phyloP scores from a whole-genome alignment of 2,797 vertebrate species.

The Sebastes melanostomus region DNA sequence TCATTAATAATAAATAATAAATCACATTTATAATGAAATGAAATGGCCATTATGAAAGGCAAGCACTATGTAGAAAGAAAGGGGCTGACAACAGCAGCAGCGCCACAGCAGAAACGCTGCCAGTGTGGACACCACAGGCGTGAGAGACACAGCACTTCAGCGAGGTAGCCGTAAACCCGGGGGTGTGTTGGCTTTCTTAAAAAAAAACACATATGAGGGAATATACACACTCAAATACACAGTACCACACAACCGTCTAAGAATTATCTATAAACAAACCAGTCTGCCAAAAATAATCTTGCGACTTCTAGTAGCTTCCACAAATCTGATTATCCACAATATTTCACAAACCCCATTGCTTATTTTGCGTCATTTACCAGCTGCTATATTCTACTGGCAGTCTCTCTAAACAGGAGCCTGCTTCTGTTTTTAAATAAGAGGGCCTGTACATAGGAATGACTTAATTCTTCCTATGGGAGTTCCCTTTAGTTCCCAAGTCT shows the following conservation, averaged over 20 bases:
- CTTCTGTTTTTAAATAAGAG: constrained; percentile 21
- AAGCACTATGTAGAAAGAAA: too few species aligned
- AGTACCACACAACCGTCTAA: constrained; percentile 1
- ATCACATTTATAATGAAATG: too few species aligned
- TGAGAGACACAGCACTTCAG: too few species aligned
- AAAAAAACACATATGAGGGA: not conserved
- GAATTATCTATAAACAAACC: constrained; percentile 19
- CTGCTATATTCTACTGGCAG: not conserved
- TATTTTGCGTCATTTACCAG: constrained; percentile 1
- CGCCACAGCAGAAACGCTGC: too few species aligned
- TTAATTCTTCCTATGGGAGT: constrained; percentile 68
- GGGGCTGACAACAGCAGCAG: too few species aligned
- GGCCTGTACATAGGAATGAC: constrained; percentile 53
- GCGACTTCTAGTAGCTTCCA: not conserved
- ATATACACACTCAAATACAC: not conserved
- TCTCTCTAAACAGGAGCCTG: constrained; percentile 7
- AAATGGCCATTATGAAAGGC: too few species aligned
- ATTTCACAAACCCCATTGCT: not conserved
- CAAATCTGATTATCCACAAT: constrained; percentile 2
- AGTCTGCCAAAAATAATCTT: constrained; percentile 14
- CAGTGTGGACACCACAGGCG: too few species aligned
- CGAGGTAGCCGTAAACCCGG: too few species aligned
- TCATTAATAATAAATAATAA: too few species aligned
- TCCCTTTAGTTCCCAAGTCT: constrained; percentile 40
- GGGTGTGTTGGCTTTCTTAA: not conserved